Percentiles rank a stretch among this genome's conserved stretches.
phyloP scores from a whole-genome alignment of 2,113 vertebrate genomes.

The Raja brachyura region DNA sequence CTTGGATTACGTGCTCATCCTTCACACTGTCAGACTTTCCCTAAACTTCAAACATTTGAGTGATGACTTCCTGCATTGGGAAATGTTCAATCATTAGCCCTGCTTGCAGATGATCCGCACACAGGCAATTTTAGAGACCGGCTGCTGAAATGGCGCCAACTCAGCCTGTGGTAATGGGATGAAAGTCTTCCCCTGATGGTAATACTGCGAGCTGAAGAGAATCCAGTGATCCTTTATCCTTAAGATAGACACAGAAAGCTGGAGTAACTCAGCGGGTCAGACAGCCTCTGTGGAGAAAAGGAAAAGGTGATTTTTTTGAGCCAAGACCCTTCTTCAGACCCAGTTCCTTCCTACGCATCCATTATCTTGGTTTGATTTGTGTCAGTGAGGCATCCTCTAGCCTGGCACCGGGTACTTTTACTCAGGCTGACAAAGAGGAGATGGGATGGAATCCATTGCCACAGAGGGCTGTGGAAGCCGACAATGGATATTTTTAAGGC shows the following conservation, averaged over 20 bases:
- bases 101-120: not conserved
- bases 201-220: not conserved
- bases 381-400: not conserved
- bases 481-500: no score
- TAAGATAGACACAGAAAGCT: not conserved
- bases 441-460: not conserved
- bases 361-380: not conserved
- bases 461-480: no score
- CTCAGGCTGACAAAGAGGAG: not conserved
- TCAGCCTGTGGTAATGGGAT: not conserved
- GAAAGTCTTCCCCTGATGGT: not conserved
- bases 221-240: not conserved
- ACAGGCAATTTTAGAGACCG: not conserved
- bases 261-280: no score
- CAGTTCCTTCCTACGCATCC: no score
- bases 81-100: not conserved
- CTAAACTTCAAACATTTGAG: not conserved
- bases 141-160: not conserved
- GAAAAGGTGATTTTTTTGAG: no score
- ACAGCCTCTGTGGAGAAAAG: no score
- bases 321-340: no score
- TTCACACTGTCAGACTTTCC: not conserved
- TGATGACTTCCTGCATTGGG: not conserved
- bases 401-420: not conserved
- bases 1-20: not conserved